These are phyloP conservation scores for Agonopterix alstromeriana DNA, from an alignment of 2,888 invertebrate species.

Conservation along the genomic window DNA sequence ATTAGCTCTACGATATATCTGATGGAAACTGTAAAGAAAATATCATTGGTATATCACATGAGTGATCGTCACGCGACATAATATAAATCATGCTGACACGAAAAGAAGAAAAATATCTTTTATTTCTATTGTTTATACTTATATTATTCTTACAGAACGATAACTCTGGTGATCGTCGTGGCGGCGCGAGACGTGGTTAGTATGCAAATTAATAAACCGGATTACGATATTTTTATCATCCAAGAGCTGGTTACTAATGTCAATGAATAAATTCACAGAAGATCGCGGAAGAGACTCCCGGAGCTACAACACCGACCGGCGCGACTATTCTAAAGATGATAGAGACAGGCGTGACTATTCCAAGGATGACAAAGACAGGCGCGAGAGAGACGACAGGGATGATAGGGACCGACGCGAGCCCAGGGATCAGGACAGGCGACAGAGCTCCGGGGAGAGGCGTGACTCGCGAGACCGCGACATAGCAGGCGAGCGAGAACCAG, in stretches of 20 bases:
- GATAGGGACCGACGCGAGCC: constrained; percentile 23
- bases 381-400: constrained; percentile 21
- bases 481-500: constrained; percentile 7
- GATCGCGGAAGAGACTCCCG: constrained; percentile 59
- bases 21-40: too few relatives aligned
- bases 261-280: constrained; percentile 23
- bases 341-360: constrained; percentile 25
- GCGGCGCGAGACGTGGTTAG: constrained; percentile 58
- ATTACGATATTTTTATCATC: too few relatives aligned
- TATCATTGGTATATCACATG: too few relatives aligned
- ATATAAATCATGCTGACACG: too few relatives aligned
- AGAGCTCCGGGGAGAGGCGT: constrained; percentile 6
- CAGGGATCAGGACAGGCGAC: constrained; percentile 12
- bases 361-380: constrained; percentile 23
- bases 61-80: too few relatives aligned
- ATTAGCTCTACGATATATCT: too few relatives aligned
- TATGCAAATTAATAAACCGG: constrained; percentile 3
- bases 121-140: not conserved
- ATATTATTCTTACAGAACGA: constrained; percentile 43
- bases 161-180: constrained; percentile 62
- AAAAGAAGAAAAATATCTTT: too few relatives aligned
- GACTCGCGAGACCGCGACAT: constrained; percentile 11
- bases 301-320: constrained; percentile 53
- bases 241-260: too few relatives aligned
- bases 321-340: constrained; percentile 53